Evolutionary conservation across 2,797 vertebrate genomes (phyloP).

Genomic region (Otolemur crassicaudatus): DNA sequence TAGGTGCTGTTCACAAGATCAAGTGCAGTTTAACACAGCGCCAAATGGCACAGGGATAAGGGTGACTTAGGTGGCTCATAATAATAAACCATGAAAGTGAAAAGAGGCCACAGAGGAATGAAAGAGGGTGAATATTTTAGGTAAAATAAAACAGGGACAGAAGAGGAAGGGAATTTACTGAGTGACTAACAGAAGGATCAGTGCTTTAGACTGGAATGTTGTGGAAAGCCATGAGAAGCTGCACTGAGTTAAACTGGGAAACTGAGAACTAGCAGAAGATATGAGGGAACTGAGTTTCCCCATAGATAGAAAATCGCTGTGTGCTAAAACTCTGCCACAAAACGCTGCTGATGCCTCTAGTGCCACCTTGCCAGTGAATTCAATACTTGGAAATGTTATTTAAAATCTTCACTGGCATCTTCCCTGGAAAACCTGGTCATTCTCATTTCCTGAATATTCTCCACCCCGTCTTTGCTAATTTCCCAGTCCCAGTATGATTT

Average conservation of each 20-base stretch:
- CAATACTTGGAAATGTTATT: background rate
- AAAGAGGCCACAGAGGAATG: background rate
- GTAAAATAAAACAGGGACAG: background rate
- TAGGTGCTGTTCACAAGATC: background rate
- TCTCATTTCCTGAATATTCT: background rate
- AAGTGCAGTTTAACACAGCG: background rate
- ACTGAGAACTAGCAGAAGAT: background rate
- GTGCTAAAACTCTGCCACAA: background rate
- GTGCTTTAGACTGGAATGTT: background rate
- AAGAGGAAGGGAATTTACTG: conserved; percentile 4
- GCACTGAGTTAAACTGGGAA: background rate
- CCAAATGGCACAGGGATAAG: background rate
- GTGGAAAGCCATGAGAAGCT: background rate
- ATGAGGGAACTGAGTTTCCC: background rate
- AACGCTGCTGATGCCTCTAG: background rate
- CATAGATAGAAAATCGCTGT: background rate
- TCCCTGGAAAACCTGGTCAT: background rate
- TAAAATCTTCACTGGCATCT: background rate
- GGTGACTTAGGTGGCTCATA: background rate
- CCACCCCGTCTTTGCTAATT: background rate
- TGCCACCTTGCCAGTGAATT: background rate
- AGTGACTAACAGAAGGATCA: background rate
- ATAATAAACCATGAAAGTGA: background rate
- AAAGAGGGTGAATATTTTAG: background rate
- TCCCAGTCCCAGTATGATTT: background rate